Evolutionary conservation across 2,888 invertebrate genomes (phyloP), one percentile per base, ranked within the genome.

Genomic region (Trimorus sp.): DNA sequence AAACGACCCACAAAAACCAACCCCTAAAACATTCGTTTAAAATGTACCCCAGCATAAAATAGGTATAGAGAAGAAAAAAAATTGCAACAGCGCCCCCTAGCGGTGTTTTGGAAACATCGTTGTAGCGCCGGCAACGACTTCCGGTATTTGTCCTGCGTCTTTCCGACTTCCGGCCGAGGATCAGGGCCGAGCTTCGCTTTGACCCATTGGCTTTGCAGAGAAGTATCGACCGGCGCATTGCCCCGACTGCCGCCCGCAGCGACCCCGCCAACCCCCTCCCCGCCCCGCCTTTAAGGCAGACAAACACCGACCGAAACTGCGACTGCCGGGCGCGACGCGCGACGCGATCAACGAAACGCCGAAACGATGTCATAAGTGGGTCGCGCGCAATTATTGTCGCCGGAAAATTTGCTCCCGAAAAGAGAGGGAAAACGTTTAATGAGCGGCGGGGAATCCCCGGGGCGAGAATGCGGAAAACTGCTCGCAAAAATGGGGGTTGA

Each of bases 211-310:
- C 79, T 83, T 87, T 85, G 86, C 86, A 82, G 85, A 87, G 86
- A 85, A 87, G 83, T 88, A 88, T 88, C 87, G 88, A 88, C 85
- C 87, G 85, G 86, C 86, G 86, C 87, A 85, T 84, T 85, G 86
- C 87, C 78, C 83, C 78, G 83, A 83, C 73, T 78, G 81, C 83
- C 77, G 70, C 63, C 75, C 83, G 66, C 66, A 56, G 37, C 60
- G 58, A 59, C 84, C 83, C 84, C 63, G 69, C 62, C 71, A 56
- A 69, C 68, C 68, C 63, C 37, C 45, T 5, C 60, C 42, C 42
- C 40, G 38, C 37, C 49, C 40, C 26, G 54, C 65, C 70, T 63
- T 81, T 73, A 73, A 81, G 71, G 71, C 80, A 68, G 66, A 76
- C 81, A 68, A 81, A 76, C 81, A 81, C 68, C 62, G 62, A 81